Evolutionary conservation across 2,113 vertebrate genomes (phyloP), one percentile per base, ranked within the genome.

Genomic region (Lipophrys pholis): DNA sequence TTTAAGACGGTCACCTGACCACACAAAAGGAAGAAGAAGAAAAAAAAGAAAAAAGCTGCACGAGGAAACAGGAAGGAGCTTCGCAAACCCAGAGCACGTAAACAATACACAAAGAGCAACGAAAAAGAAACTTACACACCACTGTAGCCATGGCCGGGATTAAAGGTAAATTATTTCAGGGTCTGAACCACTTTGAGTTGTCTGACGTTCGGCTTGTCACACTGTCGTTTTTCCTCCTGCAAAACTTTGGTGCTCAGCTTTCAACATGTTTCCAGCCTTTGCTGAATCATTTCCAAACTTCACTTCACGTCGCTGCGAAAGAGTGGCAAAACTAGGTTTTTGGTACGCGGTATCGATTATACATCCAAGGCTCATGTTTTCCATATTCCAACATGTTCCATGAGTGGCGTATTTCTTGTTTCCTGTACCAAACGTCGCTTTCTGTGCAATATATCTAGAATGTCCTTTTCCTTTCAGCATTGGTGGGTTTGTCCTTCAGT

Each of bases 401-500:
- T n/a, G 21, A 3, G 10, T 6, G 8, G 6, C 30, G 42, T 49
- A 0, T 21, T 67, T 56, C n/a, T 55, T 10, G 8, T 48, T 5
- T 41, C 3, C 6, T 4, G 10, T 46, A 14, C 4, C 11, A 46
- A 46, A 46, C 6, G 0, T 65, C 1, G 17, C 9, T 16, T n/a
- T 6, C 45, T 7, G 45, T n/a, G 12, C 1, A 1, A 1, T 48
- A 1, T 48, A 10, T 64, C 1, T 43, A 46, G n/a, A 30, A 8
- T 5, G 3, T 46, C 21, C 21, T 12, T 48, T 14, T 73, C 81
- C 15, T 81, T 89, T 52, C 91, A 99, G 97, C 96, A 83, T 94
- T 99, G 52, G 96, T 99, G 68, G 95, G 87, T 0, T 91, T 99
- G 74, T 99, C 97, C 36, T 99, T 99, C 87, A 97, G 94, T 73